phyloP scores from a whole-genome alignment of 2,888 invertebrate genomes.

The Aromia moschata region DNA sequence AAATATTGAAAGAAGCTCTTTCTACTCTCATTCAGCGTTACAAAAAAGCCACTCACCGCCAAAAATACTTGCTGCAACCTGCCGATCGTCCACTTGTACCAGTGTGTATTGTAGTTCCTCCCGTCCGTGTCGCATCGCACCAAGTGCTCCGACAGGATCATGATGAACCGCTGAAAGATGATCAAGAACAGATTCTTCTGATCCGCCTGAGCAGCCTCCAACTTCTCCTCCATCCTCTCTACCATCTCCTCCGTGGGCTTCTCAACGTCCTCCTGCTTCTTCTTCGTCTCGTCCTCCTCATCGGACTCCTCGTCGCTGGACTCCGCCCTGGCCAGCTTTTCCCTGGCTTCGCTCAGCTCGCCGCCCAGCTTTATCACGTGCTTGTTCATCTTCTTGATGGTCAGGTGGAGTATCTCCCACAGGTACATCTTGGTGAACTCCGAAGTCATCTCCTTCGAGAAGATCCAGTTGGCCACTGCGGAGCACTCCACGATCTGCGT shows the following conservation, averaged over 20 bases:
- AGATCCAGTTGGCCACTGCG: constrained; percentile 97
- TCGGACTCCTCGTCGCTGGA: constrained; percentile 84
- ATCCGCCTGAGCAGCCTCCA: constrained; percentile 94
- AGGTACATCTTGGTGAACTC: constrained; percentile 94
- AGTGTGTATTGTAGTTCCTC: constrained; percentile 90
- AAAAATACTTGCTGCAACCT: constrained; percentile 94
- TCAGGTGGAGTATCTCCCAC: constrained; percentile 96
- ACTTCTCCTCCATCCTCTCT: constrained; percentile 93
- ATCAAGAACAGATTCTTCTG: constrained; percentile 97
- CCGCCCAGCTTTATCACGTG: constrained; percentile 86
- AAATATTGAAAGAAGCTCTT: too few relatives aligned
- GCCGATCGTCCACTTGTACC: constrained; percentile 97
- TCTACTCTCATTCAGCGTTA: too few relatives aligned
- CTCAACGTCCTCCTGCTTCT: constrained; percentile 64
- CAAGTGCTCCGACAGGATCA: constrained; percentile 96
- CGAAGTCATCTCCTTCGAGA: constrained; percentile 90
- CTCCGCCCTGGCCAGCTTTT: constrained; percentile 84
- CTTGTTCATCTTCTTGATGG: constrained; percentile 96
- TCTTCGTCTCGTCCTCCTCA: constrained; percentile 62
- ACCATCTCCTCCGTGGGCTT: constrained; percentile 85
- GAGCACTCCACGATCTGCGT: constrained; percentile 97
- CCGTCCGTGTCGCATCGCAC: constrained; percentile 94
- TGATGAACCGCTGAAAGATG: constrained; percentile 97
- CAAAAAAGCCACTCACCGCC: constrained; percentile 70
- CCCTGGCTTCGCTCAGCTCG: constrained; percentile 86